Base-by-base conservation (phyloP, 1,140 invertebrate species). In the Anoplophora glabripennis region DNA sequence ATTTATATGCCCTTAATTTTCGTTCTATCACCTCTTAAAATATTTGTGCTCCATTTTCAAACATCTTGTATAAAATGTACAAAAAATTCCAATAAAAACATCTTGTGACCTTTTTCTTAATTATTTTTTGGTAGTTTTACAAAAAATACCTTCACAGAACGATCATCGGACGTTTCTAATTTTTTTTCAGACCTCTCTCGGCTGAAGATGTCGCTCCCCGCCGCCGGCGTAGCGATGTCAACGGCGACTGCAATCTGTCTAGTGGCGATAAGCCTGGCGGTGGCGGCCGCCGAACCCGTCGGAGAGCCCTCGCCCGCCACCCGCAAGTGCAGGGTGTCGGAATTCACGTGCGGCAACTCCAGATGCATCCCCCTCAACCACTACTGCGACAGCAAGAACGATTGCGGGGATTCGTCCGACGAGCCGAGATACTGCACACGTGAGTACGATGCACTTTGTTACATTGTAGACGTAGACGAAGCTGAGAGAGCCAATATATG, bases 391-490 rank as follows among this genome's bases (percentile, higher is more conserved):
- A 86, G 86, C 63, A 80, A 84, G 58, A 87, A 93, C 75, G 89
- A 94, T 72, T 94, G 92, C 69, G 88, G 89, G 1, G 92, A 94
- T 72, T 84, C 84, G 33, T 89, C 86, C 38, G 91, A 94, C 75
- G 92, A 94, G 73, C 86, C 88, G 28, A 81, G 89, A 67, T 87
- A 88, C 73, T 94, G 92, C 72, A 89, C 90, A 75, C 88, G 92
- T 94, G 76, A 91, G 90, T 89, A 56, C 52, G 10, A 1, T 46
- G 12, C 17, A 41, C 59, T 65, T 67, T 59, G 71, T 77, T 28
- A 28, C 21, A 28, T 28, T 28, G 2, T 28, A 28, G 5, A 28
- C n/a, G 21, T 28, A 28, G 21, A 5, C 21, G 5, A 28, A n/a
- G n/a, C n/a, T n/a, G n/a, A n/a, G n/a, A n/a, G n/a, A n/a, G n/a